Evolutionary conservation across 2,113 vertebrate species (phyloP).

Genomic region (Peromyscus leucopus): DNA sequence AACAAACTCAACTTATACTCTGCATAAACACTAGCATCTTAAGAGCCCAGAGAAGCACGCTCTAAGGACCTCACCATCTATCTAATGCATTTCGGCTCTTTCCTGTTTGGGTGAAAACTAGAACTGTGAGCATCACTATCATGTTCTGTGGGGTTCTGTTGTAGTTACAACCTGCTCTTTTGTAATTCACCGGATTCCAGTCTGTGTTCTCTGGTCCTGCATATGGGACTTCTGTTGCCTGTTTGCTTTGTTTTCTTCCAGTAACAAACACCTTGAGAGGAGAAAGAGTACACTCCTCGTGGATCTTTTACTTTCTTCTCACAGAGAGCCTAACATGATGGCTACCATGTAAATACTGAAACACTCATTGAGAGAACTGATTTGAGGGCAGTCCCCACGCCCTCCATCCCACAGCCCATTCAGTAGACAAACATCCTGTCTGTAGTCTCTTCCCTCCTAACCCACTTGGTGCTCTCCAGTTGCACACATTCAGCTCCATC

Average conservation of each 20-base stretch:
- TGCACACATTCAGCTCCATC: background rate
- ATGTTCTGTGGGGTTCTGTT: background rate
- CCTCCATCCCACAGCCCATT: background rate
- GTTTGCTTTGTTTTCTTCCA: background rate
- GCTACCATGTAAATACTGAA: background rate
- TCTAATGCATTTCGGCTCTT: background rate
- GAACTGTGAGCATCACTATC: background rate
- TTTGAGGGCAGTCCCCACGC: background rate
- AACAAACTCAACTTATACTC: background rate
- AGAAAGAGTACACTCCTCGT: background rate
- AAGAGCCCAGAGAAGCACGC: background rate
- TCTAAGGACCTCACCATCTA: background rate
- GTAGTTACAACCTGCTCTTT: background rate
- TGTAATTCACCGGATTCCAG: background rate
- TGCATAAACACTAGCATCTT: background rate
- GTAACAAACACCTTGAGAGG: slow-evolving; percentile 28
- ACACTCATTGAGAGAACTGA: background rate
- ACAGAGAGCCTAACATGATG: background rate
- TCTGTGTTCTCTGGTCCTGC: background rate
- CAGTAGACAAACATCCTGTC: background rate
- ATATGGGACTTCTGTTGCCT: background rate
- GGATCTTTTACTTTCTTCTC: background rate
- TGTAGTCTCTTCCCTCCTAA: background rate
- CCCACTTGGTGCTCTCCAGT: background rate
- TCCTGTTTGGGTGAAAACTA: background rate